Conservation (phyloP, 2,888 invertebrate species). For the Electrophaes corylata region DNA sequence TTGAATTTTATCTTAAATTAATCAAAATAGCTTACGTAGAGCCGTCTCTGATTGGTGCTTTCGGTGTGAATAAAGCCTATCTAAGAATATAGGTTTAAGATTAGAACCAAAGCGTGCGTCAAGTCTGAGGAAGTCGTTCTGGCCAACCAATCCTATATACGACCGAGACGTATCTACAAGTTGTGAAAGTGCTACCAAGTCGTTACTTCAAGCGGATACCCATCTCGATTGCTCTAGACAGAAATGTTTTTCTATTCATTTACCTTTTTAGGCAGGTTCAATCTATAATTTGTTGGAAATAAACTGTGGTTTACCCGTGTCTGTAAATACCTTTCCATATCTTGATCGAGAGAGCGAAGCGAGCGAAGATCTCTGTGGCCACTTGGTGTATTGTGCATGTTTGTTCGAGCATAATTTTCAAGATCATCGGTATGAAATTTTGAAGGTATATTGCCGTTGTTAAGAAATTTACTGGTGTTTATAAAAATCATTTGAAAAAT, state of each 20-base stretch:
- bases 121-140: slow-evolving; percentile 15
- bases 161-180: not conserved
- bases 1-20: too few relatives aligned
- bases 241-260: not conserved
- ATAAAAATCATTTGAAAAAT: too few relatives aligned
- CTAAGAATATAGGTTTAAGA: slow-evolving; percentile 15
- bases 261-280: not conserved
- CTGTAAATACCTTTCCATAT: not conserved
- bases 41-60: not conserved
- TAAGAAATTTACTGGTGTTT: too few relatives aligned
- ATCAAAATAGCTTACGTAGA: too few relatives aligned
- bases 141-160: slow-evolving; percentile 13
- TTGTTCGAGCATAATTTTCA: too few relatives aligned
- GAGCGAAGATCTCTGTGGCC: too few relatives aligned
- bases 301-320: not conserved
- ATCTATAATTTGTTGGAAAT: not conserved
- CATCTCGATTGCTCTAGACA: slow-evolving; percentile 7
- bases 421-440: too few relatives aligned
- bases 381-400: too few relatives aligned
- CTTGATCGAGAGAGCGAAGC: not conserved
- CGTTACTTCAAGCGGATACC: slow-evolving; percentile 6
- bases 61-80: slow-evolving; percentile 18
- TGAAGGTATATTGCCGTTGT: too few relatives aligned
- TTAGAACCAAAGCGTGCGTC: slow-evolving; percentile 9
- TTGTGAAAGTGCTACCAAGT: slow-evolving; percentile 16